Percentiles rank a stretch among this genome's conserved stretches.
Conservation (phyloP, 2,888 invertebrate species). For the Platycheirus albimanus region DNA sequence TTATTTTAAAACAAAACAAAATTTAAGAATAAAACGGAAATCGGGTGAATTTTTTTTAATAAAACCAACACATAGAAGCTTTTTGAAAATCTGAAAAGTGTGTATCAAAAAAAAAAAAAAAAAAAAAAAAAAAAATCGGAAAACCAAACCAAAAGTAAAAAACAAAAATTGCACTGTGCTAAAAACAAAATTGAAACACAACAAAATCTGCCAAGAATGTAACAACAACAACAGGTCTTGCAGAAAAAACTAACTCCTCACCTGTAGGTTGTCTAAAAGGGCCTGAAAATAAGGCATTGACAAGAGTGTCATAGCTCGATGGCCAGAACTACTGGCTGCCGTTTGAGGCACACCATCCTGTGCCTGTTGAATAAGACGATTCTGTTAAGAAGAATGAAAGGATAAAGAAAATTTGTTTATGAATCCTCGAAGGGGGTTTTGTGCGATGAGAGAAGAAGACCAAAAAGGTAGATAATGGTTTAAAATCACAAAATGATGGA, state of each 20-base stretch:
- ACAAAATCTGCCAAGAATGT: slow-evolving; percentile 37
- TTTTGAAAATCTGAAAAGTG: slow-evolving; percentile 5
- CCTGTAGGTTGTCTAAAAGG: slow-evolving; percentile 88
- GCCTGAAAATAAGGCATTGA: slow-evolving; percentile 87
- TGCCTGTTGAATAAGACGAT: slow-evolving; percentile 81
- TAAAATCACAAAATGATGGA: slow-evolving; percentile 2
- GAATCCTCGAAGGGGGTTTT: not conserved
- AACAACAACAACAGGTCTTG: slow-evolving; percentile 60
- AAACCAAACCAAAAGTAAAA: slow-evolving; percentile 63
- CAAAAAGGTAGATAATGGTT: not conserved
- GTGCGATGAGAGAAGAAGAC: not conserved
- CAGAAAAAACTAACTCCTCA: slow-evolving; percentile 83
- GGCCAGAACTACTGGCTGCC: slow-evolving; percentile 81
- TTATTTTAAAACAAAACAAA: no score
- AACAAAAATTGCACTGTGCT: slow-evolving; percentile 69
- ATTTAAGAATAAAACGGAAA: slow-evolving; percentile 14
- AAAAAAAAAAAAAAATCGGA: slow-evolving; percentile 60
- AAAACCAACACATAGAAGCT: slow-evolving; percentile 58
- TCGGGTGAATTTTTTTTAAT: slow-evolving; percentile 30
- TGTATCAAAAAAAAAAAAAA: slow-evolving; percentile 58
- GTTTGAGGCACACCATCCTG: slow-evolving; percentile 81
- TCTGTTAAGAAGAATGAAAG: slow-evolving; percentile 77
- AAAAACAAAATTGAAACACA: slow-evolving; percentile 54
- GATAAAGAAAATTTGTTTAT: slow-evolving; percentile 1
- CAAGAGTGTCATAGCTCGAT: slow-evolving; percentile 81